Evolutionary conservation across 64 coral and sea anemone species (phyloP), one percentile per base, ranked within the genome.

Genomic region (Catalaphyllia jardinei): DNA sequence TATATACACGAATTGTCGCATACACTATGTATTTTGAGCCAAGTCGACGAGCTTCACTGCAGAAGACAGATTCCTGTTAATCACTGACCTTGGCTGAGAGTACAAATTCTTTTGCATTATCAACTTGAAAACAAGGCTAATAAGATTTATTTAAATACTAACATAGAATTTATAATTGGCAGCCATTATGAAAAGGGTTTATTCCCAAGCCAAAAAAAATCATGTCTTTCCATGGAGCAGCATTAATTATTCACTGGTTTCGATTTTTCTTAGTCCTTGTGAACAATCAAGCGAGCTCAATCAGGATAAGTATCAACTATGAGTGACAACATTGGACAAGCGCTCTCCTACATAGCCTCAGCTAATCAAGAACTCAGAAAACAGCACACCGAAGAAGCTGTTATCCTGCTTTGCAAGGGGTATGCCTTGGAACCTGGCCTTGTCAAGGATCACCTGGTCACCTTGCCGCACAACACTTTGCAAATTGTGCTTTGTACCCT

Each of bases 321-420:
- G 52, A 31, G 46, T 71, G 60, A 57, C 25, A 89, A 80, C 52
- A 52, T 88, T 57, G 69, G 88, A 71, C 79, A 75, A 24, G 87
- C 88, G 60, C 67, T 89, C 42, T 77, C 92, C 72, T 84, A 77
- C 71, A 71, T 77, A 35, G 82, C 92, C 20, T 77, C 79, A 46
- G 77, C 71, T 78, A 79, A 91, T 91, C 89, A 95, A 83, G 80
- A 80, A 69, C 89, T 87, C 18, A 55, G 86, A 88, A 74, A 82
- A 20, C 86, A 88, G 15, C 78, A 71, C 42, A 75, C 78, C 19
- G 83, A 91, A 31, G 84, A 95, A 67, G 94, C 94, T 55, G 94
- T 87, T 22, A 75, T 92, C 12, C 71, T 28, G 30, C 92, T 88
- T 42, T 92, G 89, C 18, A 88, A 95, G n/a, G 94, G 75, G 35